Evolutionary conservation across 1,140 invertebrate genomes (phyloP), one percentile per base, ranked within the genome.

Genomic region (Apis dorsata): DNA sequence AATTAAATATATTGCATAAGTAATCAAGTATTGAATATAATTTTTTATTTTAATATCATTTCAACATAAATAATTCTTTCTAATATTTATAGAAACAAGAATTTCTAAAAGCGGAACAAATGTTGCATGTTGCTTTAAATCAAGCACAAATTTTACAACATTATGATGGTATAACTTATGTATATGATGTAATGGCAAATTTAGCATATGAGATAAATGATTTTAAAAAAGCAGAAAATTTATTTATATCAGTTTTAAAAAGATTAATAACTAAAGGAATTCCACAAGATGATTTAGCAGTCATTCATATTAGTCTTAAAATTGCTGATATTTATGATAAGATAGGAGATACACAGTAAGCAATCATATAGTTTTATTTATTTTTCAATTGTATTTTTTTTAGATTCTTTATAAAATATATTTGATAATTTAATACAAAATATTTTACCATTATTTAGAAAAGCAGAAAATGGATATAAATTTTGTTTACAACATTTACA

Each of bases 141-240:
- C 95, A 98, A 91, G 98, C 98, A 12, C 97, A 98, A 92, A 96
- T 97, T 89, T 93, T 96, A 63, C 94, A 96, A 72, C 95, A 97
- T 93, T 91, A 95, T 84, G 94, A 97, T 86, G 98, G 96, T 51
- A 94, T 98, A 71, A 97, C 97, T 13, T 98, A 98, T 89, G 96
- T 98, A 79, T 98, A 97, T 91, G 98, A 99, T 94, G 90, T 98
- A 11, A 96, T 99, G 95, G 98, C 98, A 11, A 98, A 99, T 94
- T 94, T 99, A 69, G 97, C 98, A 21, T 96, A 98, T 90, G 95
- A 97, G 88, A 94, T 94, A 71, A 95, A 96, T 68, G 95, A 98
- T 82, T 96, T 96, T 88, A 94, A 95, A 85, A 98, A 98, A 93
- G 97, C 98, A 12, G 97, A 99, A 92, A 95, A 95, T 77, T 92